A percentile compares a stretch with the other conserved stretches of the same genome.
Conservation (phyloP, 2,113 vertebrate species). For the Lanius collurio region DNA sequence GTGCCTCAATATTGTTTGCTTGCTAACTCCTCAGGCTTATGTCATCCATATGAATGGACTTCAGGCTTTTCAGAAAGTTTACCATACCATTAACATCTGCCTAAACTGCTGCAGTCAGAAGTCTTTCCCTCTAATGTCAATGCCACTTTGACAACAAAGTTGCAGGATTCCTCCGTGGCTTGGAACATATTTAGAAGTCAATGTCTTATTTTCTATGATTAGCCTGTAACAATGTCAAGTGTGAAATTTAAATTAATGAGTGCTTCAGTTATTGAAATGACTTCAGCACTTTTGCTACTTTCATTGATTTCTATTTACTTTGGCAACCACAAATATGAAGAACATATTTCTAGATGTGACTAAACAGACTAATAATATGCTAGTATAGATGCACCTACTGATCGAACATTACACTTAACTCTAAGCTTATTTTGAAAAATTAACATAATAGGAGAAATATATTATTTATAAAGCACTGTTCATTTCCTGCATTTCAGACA, state of each 20-base stretch:
- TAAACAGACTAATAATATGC: slow-evolving; percentile 54
- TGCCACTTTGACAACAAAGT: slow-evolving; percentile 63
- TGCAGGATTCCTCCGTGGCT: slow-evolving; percentile 18
- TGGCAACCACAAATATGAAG: slow-evolving; percentile 66
- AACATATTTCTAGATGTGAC: slow-evolving; percentile 63
- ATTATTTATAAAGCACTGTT: slow-evolving; percentile 62
- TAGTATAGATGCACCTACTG: slow-evolving; percentile 4
- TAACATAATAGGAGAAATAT: slow-evolving; percentile 57
- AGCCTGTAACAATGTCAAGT: slow-evolving; percentile 71
- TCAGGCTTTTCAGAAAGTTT: slow-evolving; percentile 30
- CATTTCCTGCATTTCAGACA: slow-evolving; percentile 43
- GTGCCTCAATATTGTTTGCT: slow-evolving; percentile 4
- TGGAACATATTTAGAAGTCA: slow-evolving; percentile 63
- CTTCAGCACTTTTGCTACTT: slow-evolving; percentile 73
- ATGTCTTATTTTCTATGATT: slow-evolving; percentile 59
- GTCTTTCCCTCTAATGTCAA: slow-evolving; percentile 46
- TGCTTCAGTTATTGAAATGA: slow-evolving; percentile 68
- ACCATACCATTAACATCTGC: slow-evolving; percentile 28
- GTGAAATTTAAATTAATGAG: slow-evolving; percentile 79
- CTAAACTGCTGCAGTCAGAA: slow-evolving; percentile 53
- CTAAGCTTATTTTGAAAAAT: slow-evolving; percentile 57
- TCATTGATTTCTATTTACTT: slow-evolving; percentile 79
- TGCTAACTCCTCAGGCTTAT: slow-evolving; percentile 43
- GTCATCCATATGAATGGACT: slow-evolving; percentile 53
- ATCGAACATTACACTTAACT: slow-evolving; percentile 48